Evolutionary conservation across 2,113 vertebrate species (phyloP).

Genomic region (Scartelaos histophorus): DNA sequence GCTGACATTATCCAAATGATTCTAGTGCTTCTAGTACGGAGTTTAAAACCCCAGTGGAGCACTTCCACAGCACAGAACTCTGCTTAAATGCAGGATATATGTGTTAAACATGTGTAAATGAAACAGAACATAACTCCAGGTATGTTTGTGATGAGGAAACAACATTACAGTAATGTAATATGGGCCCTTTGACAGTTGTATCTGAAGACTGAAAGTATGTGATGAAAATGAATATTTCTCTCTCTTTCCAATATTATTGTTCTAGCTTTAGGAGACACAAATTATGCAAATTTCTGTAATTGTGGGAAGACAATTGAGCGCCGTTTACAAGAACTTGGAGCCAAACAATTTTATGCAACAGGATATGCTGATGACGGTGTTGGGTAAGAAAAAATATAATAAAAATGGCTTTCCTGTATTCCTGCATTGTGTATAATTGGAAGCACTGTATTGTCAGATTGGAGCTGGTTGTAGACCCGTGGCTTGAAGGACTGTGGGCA

Average conservation of each 20-base stretch:
- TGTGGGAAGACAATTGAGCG: constrained; percentile 91
- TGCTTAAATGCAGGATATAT: no score
- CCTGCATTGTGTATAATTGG: not conserved
- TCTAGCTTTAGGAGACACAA: constrained; percentile 92
- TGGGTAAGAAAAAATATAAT: constrained; percentile 76
- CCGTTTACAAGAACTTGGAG: constrained; percentile 87
- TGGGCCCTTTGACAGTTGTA: not conserved
- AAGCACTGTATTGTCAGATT: constrained; percentile 73
- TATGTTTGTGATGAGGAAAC: no score
- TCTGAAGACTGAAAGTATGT: not conserved
- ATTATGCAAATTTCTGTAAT: constrained; percentile 95
- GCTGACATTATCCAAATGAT: no score
- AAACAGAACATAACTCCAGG: no score
- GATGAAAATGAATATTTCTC: constrained; percentile 8
- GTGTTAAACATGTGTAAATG: no score
- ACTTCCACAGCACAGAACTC: no score
- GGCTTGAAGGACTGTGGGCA: constrained; percentile 91
- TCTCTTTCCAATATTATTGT: constrained; percentile 26
- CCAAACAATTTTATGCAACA: constrained; percentile 85
- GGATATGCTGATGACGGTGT: constrained; percentile 93
- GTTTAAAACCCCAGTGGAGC: no score
- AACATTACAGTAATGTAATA: no score
- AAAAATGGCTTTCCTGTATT: not conserved
- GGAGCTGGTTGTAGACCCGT: constrained; percentile 93
- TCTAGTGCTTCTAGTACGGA: not conserved